These are phyloP conservation scores for Steinernema carpocapsae DNA, from an alignment of 2,888 invertebrate species.

Conservation along the genomic window DNA sequence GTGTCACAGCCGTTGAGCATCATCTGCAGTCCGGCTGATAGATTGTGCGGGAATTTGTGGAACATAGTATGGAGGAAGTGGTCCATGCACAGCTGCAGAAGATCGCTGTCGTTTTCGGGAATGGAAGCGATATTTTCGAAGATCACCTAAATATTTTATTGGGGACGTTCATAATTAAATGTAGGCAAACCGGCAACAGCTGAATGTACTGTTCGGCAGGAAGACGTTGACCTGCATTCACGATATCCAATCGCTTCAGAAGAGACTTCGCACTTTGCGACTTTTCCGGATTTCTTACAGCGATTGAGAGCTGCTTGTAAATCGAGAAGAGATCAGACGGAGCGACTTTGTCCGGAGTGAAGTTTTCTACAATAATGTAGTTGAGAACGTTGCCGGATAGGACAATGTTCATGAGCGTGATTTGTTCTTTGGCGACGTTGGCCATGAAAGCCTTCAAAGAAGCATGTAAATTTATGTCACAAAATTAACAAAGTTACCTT, in stretches of 20 bases:
- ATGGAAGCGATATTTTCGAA: conserved; percentile 47
- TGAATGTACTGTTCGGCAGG: conserved; percentile 65
- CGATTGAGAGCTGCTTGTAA: conserved; percentile 44
- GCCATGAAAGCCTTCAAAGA: conserved; percentile 54
- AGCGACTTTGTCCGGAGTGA: conserved; percentile 58
- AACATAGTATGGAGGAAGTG: conserved; percentile 64
- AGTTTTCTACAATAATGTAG: conserved; percentile 43
- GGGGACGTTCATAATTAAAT: neutral
- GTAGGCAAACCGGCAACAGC: conserved; percentile 57
- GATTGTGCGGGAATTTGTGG: conserved; percentile 64
- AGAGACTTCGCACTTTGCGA: conserved; percentile 45
- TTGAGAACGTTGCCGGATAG: conserved; percentile 56
- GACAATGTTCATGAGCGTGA: conserved; percentile 61
- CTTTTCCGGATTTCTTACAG: conserved; percentile 45
- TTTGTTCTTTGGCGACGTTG: conserved; percentile 58
- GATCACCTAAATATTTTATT: no score
- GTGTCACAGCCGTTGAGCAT: conserved; percentile 58
- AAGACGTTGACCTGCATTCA: conserved; percentile 56
- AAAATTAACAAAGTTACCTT: neutral
- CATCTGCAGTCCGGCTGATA: conserved; percentile 56
- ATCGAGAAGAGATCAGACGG: conserved; percentile 58
- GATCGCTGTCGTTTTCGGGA: conserved; percentile 20
- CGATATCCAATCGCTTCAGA: conserved; percentile 57
- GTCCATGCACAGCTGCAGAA: conserved; percentile 56
- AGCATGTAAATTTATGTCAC: conserved; percentile 19